Evolutionary conservation across 2,797 vertebrate genomes (phyloP).

Genomic region (Peromyscus attwateri): DNA sequence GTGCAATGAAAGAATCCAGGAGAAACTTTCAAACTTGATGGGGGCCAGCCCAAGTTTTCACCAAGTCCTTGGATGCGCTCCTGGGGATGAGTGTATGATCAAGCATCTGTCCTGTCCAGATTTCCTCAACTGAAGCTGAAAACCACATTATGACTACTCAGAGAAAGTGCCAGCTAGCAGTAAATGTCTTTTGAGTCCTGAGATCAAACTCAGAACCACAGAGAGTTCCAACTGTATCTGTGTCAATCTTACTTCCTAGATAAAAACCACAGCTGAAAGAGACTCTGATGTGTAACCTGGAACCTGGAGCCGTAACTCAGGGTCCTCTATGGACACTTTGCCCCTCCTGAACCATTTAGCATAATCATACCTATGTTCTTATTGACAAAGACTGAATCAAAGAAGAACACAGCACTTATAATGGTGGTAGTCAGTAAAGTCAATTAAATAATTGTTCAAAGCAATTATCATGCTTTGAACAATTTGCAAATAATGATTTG

Average conservation of each 20-base stretch:
- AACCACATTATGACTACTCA: not conserved
- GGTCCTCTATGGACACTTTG: not conserved
- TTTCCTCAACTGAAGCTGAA: slow-evolving; percentile 9
- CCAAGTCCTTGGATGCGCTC: not conserved
- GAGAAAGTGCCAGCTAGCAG: not conserved
- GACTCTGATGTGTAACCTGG: not conserved
- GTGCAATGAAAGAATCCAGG: not conserved
- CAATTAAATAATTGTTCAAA: slow-evolving; percentile 11
- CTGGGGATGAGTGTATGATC: not conserved
- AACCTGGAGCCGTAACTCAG: not conserved
- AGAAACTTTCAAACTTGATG: not conserved
- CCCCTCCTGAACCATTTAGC: not conserved
- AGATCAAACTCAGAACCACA: not conserved
- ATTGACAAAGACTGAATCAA: not conserved
- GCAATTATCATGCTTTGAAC: not conserved
- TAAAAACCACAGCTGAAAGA: not conserved
- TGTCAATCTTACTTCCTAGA: not conserved
- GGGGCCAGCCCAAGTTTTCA: not conserved
- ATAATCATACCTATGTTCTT: not conserved
- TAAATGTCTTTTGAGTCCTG: not conserved
- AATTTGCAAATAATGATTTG: not conserved
- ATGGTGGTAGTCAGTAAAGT: not conserved
- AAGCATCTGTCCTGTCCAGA: not conserved
- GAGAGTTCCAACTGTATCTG: not conserved
- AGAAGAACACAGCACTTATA: not conserved